phyloP scores from a whole-genome alignment of 2,113 vertebrate species.

The Myanophis thanlyinensis region DNA sequence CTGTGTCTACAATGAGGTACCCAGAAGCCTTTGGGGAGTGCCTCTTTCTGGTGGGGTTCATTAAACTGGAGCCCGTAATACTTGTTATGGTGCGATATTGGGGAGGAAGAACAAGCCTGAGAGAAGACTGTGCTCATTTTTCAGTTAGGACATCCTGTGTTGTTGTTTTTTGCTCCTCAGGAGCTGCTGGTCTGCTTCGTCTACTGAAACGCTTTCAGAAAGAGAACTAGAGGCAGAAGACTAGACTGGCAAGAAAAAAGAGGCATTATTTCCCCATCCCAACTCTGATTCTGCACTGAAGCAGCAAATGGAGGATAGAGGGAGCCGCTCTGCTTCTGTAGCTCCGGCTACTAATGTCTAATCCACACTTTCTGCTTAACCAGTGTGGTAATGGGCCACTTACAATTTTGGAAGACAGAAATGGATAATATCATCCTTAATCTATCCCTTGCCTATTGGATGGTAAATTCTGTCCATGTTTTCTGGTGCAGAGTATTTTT shows the following conservation, averaged over 20 bases:
- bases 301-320: background rate
- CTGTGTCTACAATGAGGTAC: too few relatives aligned
- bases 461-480: background rate
- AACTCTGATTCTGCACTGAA: background rate
- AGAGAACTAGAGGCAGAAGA: background rate
- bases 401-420: background rate
- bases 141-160: background rate
- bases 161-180: background rate
- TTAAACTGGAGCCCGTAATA: background rate
- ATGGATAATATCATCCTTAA: background rate
- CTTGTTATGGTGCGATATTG: background rate
- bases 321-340: background rate
- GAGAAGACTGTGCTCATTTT: background rate
- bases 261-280: background rate
- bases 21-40: background rate
- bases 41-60: background rate
- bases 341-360: background rate
- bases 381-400: background rate
- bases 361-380: background rate
- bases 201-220: background rate
- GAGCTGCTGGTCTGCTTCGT: too few relatives aligned
- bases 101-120: background rate
- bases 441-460: background rate
- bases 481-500: background rate
- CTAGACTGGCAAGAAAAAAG: background rate